Conservation (phyloP, 1,140 invertebrate species). For the Pristionchus pacificus region DNA sequence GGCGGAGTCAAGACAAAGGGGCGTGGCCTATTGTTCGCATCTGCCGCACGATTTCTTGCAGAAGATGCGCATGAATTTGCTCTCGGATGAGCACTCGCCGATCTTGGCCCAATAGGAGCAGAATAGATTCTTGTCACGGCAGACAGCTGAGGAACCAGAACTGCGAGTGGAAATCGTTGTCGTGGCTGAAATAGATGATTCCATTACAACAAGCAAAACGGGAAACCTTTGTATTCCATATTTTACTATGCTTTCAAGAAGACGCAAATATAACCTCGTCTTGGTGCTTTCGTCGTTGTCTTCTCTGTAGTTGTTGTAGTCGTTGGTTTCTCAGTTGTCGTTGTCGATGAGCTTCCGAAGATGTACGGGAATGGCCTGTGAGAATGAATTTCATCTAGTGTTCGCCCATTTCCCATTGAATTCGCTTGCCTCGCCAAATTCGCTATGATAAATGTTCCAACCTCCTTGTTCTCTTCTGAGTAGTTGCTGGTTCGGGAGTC, state of each 20-base stretch:
- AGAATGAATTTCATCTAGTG: too few species aligned
- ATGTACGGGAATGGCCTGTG: conserved; percentile 3
- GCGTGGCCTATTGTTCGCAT: too few species aligned
- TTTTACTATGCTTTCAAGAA: too few species aligned
- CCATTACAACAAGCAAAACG: not conserved
- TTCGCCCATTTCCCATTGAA: too few species aligned
- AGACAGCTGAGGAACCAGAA: conserved; percentile 16
- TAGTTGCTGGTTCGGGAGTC: too few species aligned
- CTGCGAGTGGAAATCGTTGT: conserved; percentile 3
- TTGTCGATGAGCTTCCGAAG: not conserved
- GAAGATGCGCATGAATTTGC: conserved; percentile 57
- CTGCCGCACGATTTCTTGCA: conserved; percentile 49
- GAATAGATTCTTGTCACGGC: conserved; percentile 54
- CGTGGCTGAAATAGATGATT: conserved; percentile 12
- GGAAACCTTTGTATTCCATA: too few species aligned
- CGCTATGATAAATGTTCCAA: not conserved
- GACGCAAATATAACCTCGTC: too few species aligned
- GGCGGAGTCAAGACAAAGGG: too few species aligned
- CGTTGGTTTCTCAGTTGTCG: not conserved
- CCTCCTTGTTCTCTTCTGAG: not conserved
- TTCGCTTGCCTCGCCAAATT: too few species aligned
- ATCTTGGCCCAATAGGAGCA: conserved; percentile 56
- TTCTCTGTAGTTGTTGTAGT: not conserved
- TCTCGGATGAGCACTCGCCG: conserved; percentile 53
- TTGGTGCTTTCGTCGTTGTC: not conserved